Evolutionary conservation across 1,140 invertebrate species (phyloP).

Genomic region (Propsilocerus akamusi): DNA sequence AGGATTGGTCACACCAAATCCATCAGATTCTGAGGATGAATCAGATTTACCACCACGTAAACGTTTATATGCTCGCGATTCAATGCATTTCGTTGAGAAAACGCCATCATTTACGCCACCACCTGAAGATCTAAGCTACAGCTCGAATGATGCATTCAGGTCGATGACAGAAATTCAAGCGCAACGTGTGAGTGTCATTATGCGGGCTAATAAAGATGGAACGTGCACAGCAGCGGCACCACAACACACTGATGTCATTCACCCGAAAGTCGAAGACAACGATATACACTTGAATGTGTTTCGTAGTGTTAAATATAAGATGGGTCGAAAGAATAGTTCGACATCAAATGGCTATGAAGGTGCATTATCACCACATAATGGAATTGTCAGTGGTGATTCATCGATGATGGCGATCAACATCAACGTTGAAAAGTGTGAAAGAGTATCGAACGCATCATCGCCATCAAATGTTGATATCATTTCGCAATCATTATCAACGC

Average conservation of each 20-base stretch:
- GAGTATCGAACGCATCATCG: no score
- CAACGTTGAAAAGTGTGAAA: no score
- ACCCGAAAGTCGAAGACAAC: constrained; percentile 9
- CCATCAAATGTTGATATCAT: no score
- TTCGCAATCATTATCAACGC: no score
- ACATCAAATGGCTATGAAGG: not conserved
- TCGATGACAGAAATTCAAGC: constrained; percentile 6
- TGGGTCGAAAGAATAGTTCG: constrained; percentile 28
- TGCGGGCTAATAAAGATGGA: constrained; percentile 57
- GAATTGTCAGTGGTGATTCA: not conserved
- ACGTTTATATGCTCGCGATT: constrained; percentile 13
- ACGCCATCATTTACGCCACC: constrained; percentile 10
- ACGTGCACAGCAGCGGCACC: constrained; percentile 35
- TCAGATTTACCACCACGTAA: constrained; percentile 23
- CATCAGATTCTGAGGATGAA: constrained; percentile 31
- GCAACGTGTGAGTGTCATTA: constrained; percentile 48
- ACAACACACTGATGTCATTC: constrained; percentile 10
- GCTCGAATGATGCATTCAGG: constrained; percentile 23
- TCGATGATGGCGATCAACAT: no score
- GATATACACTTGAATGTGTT: constrained; percentile 39
- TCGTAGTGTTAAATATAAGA: constrained; percentile 59
- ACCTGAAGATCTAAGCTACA: constrained; percentile 26
- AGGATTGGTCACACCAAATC: constrained; percentile 23
- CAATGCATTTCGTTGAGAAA: constrained; percentile 7
- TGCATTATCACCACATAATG: no score